Conservation (phyloP, 2,888 invertebrate genomes). For the Eristalis tenax region DNA sequence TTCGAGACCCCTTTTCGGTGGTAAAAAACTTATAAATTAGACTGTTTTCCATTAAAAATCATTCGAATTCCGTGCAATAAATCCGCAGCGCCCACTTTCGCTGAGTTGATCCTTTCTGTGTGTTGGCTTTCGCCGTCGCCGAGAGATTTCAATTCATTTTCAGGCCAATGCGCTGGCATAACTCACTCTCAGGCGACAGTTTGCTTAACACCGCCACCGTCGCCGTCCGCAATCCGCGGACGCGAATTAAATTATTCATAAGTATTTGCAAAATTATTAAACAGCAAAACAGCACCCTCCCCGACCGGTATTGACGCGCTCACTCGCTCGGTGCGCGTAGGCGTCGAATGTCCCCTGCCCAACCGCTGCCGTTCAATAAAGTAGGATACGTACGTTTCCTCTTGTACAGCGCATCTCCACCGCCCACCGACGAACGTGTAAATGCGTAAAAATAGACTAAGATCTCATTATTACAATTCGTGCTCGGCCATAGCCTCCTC, state of each 20-base stretch:
- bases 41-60: not conserved
- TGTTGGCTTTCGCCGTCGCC: not conserved
- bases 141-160: slow-evolving; percentile 10
- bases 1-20: not conserved
- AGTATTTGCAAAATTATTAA: slow-evolving; percentile 33
- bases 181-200: slow-evolving; percentile 10
- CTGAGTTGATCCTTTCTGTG: slow-evolving; percentile 21
- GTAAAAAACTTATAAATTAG: not conserved
- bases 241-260: slow-evolving; percentile 39
- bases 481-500: slow-evolving; percentile 38
- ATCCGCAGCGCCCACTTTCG: slow-evolving; percentile 1
- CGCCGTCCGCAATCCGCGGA: slow-evolving; percentile 12
- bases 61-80: not conserved
- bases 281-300: not conserved
- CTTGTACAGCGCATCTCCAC: slow-evolving; percentile 33
- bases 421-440: slow-evolving; percentile 54
- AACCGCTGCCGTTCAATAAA: slow-evolving; percentile 22
- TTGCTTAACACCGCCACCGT: not conserved
- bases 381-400: slow-evolving; percentile 50
- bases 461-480: slow-evolving; percentile 69
- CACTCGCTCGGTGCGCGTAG: slow-evolving; percentile 34
- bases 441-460: slow-evolving; percentile 55
- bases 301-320: slow-evolving; percentile 47
- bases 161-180: slow-evolving; percentile 42
- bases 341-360: slow-evolving; percentile 23